Evolutionary conservation across 2,113 vertebrate genomes (phyloP), one percentile per base, ranked within the genome.

Genomic region (Puma concolor): DNA sequence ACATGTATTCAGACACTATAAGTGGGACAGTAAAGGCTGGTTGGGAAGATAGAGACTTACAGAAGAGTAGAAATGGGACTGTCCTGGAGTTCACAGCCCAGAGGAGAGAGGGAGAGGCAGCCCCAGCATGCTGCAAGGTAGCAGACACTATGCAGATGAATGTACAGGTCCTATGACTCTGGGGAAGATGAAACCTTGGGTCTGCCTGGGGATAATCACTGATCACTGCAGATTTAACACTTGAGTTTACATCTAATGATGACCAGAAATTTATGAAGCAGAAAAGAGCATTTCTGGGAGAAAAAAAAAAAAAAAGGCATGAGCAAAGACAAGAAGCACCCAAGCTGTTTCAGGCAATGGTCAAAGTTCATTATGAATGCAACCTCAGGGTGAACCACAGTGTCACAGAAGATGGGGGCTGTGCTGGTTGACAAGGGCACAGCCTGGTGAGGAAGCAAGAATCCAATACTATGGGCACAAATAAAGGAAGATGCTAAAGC

Each of bases 51-150:
- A 9, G 12, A 52, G 19, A 54, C 17, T 27, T 76, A 64, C 1
- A 27, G 23, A 69, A 81, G n/a, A 21, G 2, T 6, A 88, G 64
- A 82, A 79, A 79, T 4, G 38, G 27, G 60, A 8, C n/a, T 85
- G 23, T 80, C 38, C 31, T 14, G 5, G 41, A 36, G 82, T 31
- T 57, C 23, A 33, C 41, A 71, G 12, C 13, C 60, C 13, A 15
- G 23, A 36, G 13, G 0, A 25, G 4, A 21, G 0, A 1, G 4
- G 29, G 7, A 74, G 5, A 64, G 21, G 15, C 0, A 44, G 44
- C 10, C 15, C 27, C 44, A 60, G 50, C 11, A 41, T 41, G 72
- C 5, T 2, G 23, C 9, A 60, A 85, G 41, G 38, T 7, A 17
- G 3, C 19, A 84, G 52, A 23, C 44, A 13, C 1, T 41, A 60